Base-by-base conservation (phyloP, 2,113 vertebrate genomes). In the Apodemus speciosus region DNA sequence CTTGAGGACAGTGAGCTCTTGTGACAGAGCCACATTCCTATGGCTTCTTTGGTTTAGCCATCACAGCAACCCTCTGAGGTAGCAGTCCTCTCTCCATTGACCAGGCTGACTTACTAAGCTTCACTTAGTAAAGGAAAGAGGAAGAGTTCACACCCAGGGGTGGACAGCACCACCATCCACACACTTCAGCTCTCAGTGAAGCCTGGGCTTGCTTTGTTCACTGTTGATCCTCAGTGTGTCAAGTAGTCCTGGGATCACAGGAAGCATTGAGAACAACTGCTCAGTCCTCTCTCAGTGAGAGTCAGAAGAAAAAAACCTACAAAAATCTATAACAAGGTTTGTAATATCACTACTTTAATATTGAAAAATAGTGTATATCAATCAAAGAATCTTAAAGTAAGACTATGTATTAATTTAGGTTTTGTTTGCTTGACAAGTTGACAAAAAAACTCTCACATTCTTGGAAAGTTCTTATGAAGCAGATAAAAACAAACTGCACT, bases 381-480 rank as follows among this genome's bases (percentile, higher is more conserved):
- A 72, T 58, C 73, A 76, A 92, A 72, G 27, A 81, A 85, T 90
- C 21, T 88, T 92, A 93, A 94, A 96, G 88, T 88, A 80, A 94
- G 75, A 87, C 35, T 80, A 4, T 68, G 79, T 56, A 88, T 81
- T 87, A 95, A 88, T 80, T 13, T 85, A 95, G 72, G 7, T 56
- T 95, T 92, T 89, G 32, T 88, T 95, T 56, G 66, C 40, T 90
- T 94, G 66, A 49, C 20, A 94, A 13, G 16, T 30, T 92, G 73
- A 96, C 88, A 89, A 96, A 86, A 46, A 64, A 66, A 62, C 8
- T 32, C 30, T 90, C 85, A 85, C 20, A 84, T 68, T 79, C 93
- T 95, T 91, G 51, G 92, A 94, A 86, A 35, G 9, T 0, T 95
- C 27, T 46, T 69, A 89, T 9, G 95, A 23, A 93, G 71, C 64